A percentile compares a stretch with the other conserved stretches of the same genome.
Evolutionary conservation across 2,888 invertebrate genomes (phyloP).

Genomic region (Pseudeuparius sepicola): DNA sequence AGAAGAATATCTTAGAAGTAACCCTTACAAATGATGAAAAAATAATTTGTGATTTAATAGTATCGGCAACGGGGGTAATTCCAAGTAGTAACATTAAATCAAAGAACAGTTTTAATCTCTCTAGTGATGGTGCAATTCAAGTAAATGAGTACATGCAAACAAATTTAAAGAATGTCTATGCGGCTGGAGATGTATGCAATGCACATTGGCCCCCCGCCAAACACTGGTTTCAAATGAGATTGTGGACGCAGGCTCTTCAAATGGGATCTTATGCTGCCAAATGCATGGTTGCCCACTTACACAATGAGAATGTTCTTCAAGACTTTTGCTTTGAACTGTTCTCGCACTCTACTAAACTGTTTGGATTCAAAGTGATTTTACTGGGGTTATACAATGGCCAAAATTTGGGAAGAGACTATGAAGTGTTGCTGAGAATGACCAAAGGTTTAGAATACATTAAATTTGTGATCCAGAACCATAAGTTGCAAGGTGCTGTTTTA

Average conservation of each 20-base stretch:
- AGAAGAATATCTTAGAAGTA: conserved; percentile 60
- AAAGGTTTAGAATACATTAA: conserved; percentile 77
- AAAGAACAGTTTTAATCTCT: conserved; percentile 43
- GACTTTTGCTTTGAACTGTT: conserved; percentile 98
- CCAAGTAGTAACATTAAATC: conserved; percentile 53
- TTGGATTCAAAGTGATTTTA: conserved; percentile 86
- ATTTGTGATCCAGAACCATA: conserved; percentile 73
- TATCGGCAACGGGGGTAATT: conserved; percentile 91
- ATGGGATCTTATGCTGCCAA: conserved; percentile 94
- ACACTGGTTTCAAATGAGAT: conserved; percentile 89
- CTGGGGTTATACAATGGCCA: conserved; percentile 92
- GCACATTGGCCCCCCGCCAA: conserved; percentile 67
- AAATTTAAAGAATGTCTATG: conserved; percentile 67
- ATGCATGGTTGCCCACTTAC: conserved; percentile 63
- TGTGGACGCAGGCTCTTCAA: conserved; percentile 98
- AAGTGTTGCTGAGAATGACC: conserved; percentile 76
- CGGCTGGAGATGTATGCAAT: conserved; percentile 90
- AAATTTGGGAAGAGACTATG: conserved; percentile 67
- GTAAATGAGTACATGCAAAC: conserved; percentile 85
- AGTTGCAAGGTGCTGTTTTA: conserved; percentile 84
- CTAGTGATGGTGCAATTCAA: conserved; percentile 69
- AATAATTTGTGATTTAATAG: conserved; percentile 77
- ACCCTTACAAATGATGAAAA: conserved; percentile 61
- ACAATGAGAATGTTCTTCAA: conserved; percentile 57
- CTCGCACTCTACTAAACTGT: conserved; percentile 90